Base-by-base conservation (phyloP, 2,113 vertebrate genomes). In the Passer domesticus region DNA sequence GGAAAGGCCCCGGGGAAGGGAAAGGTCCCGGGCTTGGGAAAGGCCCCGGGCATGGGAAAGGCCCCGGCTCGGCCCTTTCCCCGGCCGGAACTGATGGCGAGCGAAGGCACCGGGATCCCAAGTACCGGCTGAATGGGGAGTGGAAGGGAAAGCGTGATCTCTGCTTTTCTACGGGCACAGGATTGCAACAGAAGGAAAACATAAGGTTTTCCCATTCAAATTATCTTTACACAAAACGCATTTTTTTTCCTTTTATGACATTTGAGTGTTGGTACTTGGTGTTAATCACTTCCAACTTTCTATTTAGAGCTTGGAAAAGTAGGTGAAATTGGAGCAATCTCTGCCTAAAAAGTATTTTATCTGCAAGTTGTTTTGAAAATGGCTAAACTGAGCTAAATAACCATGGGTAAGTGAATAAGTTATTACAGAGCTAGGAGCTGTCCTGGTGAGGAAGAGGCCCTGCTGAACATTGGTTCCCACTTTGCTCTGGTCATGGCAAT, bases 81-180 rank as follows among this genome's bases (percentile, higher is more conserved):
- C 15, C 3, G 1, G 13, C 0, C 33, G 0, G 70, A 7, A 4
- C 1, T 8, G 19, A 0, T 6, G 1, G 0, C 8, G 0, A 0
- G 13, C 4, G 2, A 1, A 12, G 52, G 16, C 22, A 10, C 5
- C 1, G 41, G 5, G 44, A 15, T 2, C 4, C 3, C 3, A 3
- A 17, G 15, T 0, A 5, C 35, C 27, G 2, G n/a, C 1, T 35
- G 8, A 24, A 4, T 11, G 1, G 14, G n/a, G 2, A 7, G 56
- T 24, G 5, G 24, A 8, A 63, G 49, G 13, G 47, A 2, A 2
- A 0, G 8, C 10, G 41, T 19, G 4, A 1, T 19, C 3, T 7
- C 11, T 9, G 1, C 15, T 31, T 23, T 33, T 13, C 3, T 44
- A 4, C 2, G 24, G 35, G 43, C 39, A 1, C 66, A 4, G 15